phyloP scores from a whole-genome alignment of 35 echinoderm and acorn worm genomes.

The Stichopus chloronotus region DNA sequence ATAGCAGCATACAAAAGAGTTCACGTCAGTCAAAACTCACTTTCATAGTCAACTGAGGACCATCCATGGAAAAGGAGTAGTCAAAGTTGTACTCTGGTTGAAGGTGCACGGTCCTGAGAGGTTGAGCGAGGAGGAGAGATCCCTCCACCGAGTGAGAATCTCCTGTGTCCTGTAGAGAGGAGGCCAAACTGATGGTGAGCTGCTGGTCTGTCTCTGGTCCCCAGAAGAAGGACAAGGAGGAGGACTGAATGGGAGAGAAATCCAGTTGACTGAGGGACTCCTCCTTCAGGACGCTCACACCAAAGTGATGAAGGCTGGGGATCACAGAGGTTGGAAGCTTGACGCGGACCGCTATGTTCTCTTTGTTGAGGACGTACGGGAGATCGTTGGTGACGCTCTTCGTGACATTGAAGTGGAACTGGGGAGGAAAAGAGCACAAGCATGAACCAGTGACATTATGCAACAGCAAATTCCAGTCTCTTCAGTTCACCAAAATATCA shows the following conservation, averaged over 20 bases:
- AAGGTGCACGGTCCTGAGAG: background rate
- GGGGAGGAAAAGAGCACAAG: background rate
- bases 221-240: constrained; percentile 56
- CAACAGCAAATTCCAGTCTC: too few relatives aligned
- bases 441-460: too few relatives aligned
- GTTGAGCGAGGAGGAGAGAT: background rate
- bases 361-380: background rate
- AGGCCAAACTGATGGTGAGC: constrained; percentile 7
- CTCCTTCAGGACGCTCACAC: constrained; percentile 12
- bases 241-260: background rate
- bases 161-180: background rate
- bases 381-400: background rate
- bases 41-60: background rate
- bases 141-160: background rate
- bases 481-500: background rate
- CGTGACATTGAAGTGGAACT: constrained; percentile 62
- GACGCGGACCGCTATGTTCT: background rate
- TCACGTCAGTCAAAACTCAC: background rate
- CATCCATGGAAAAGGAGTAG: background rate
- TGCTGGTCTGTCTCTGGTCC: constrained; percentile 11
- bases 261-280: background rate
- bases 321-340: background rate
- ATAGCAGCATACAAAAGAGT: too few relatives aligned
- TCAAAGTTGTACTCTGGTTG: constrained; percentile 30
- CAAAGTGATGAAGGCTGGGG: constrained; percentile 23